Percentiles rank a stretch among this genome's conserved stretches.
Evolutionary conservation across 2,113 vertebrate species (phyloP).

Genomic region (Melanerpes formicivorus): DNA sequence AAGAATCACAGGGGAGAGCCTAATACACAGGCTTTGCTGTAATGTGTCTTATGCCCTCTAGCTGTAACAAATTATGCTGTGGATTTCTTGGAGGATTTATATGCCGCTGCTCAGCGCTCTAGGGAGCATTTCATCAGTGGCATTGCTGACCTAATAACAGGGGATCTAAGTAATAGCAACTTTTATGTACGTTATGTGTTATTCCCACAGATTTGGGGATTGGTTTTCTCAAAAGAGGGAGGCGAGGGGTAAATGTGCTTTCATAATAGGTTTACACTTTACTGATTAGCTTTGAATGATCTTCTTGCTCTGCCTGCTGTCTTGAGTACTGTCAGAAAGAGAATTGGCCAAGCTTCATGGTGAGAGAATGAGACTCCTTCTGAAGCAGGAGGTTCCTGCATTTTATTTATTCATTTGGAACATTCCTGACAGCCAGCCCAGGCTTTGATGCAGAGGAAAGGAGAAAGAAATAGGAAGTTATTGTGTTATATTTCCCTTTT

Average conservation of each 20-base stretch:
- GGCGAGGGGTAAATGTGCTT: constrained; percentile 45
- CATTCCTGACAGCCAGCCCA: constrained; percentile 34
- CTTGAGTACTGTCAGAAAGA: constrained; percentile 28
- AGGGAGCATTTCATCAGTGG: constrained; percentile 22
- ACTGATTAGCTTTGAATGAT: constrained; percentile 64
- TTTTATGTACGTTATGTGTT: background rate
- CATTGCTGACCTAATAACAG: constrained; percentile 30
- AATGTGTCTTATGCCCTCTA: constrained; percentile 14
- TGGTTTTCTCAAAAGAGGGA: constrained; percentile 2
- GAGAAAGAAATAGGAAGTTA: constrained; percentile 43
- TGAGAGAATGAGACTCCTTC: constrained; percentile 41
- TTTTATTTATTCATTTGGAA: constrained; percentile 42
- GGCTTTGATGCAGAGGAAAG: constrained; percentile 30
- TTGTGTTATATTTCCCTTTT: constrained; percentile 18
- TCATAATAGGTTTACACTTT: constrained; percentile 64
- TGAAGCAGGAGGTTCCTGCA: background rate
- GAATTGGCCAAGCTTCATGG: constrained; percentile 28
- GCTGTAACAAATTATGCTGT: background rate
- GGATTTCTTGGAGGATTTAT: constrained; percentile 55
- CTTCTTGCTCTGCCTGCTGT: constrained; percentile 59
- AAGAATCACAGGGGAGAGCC: constrained; percentile 14
- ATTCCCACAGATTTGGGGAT: constrained; percentile 38
- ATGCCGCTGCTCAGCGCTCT: background rate
- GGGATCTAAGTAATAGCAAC: constrained; percentile 45
- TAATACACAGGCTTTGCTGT: background rate